These are phyloP conservation scores for Ephialtes manifestator DNA, from an alignment of 2,888 invertebrate species.

Conservation along the genomic window DNA sequence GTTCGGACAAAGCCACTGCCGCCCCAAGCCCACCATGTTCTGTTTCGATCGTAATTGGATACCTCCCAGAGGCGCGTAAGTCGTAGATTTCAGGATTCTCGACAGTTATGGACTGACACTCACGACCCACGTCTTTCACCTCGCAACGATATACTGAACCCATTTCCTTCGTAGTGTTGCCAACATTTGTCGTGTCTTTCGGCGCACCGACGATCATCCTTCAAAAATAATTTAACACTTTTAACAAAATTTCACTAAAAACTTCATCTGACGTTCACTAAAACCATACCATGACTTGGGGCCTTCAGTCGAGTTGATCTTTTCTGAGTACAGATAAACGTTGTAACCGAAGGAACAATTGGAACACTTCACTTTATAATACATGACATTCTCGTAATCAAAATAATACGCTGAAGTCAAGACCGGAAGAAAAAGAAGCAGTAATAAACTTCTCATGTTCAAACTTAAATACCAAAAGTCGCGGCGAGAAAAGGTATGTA, in stretches of 20 bases:
- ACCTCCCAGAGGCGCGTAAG: constrained; percentile 47
- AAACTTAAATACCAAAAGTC: constrained; percentile 11
- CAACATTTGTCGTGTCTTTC: constrained; percentile 82
- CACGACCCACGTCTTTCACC: constrained; percentile 1
- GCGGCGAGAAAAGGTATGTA: not conserved
- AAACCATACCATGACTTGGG: constrained; percentile 58
- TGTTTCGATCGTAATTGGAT: constrained; percentile 76
- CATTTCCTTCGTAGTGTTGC: constrained; percentile 84
- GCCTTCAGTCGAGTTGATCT: constrained; percentile 12
- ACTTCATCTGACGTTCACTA: not conserved
- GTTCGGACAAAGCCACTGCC: constrained; percentile 86
- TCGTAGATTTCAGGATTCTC: constrained; percentile 58
- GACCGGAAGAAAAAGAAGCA: constrained; percentile 37
- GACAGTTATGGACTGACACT: constrained; percentile 69
- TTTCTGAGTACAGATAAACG: constrained; percentile 70
- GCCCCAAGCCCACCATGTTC: constrained; percentile 87
- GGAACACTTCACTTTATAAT: constrained; percentile 52
- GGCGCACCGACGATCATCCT: constrained; percentile 88
- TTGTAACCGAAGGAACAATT: constrained; percentile 78
- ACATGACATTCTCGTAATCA: constrained; percentile 68
- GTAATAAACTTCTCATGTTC: constrained; percentile 33
- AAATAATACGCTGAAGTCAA: constrained; percentile 75
- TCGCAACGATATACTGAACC: constrained; percentile 88
- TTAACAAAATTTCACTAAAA: not conserved
- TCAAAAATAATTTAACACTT: constrained; percentile 14